phyloP scores from a whole-genome alignment of 2,888 invertebrate species.

The Eupithecia tripunctaria region DNA sequence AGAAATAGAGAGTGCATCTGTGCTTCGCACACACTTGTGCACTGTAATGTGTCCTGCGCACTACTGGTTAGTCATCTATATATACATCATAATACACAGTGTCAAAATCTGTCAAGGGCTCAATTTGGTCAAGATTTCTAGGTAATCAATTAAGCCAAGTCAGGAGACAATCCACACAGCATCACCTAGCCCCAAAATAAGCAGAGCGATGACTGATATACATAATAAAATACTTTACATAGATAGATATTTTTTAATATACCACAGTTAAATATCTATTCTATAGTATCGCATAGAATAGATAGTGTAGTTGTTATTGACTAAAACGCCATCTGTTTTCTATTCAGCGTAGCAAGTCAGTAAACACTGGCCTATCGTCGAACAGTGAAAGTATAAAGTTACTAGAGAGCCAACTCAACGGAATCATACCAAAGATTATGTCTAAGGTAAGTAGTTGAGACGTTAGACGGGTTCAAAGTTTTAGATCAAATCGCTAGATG shows the following conservation, averaged over 20 bases:
- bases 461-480: neutral
- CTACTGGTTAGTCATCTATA: too few species aligned
- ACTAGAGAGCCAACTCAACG: neutral
- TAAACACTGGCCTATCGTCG: neutral
- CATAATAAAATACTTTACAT: too few species aligned
- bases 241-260: too few species aligned
- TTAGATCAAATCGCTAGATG: slow-evolving; percentile 12
- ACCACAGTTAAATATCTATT: too few species aligned
- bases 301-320: neutral
- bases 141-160: neutral
- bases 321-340: neutral
- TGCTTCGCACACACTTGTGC: too few species aligned
- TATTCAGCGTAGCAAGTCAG: neutral
- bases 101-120: neutral
- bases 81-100: neutral
- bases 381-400: neutral
- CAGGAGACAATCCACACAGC: too few species aligned
- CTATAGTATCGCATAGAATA: too few species aligned
- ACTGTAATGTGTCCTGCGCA: too few species aligned
- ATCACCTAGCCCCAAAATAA: too few species aligned
- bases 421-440: neutral
- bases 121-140: neutral
- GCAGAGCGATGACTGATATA: too few species aligned
- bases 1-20: neutral
- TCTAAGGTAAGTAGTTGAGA: neutral